Percentiles rank a stretch among this genome's conserved stretches.
Conservation (phyloP, 1,140 invertebrate genomes). For the Sitophilus oryzae region DNA sequence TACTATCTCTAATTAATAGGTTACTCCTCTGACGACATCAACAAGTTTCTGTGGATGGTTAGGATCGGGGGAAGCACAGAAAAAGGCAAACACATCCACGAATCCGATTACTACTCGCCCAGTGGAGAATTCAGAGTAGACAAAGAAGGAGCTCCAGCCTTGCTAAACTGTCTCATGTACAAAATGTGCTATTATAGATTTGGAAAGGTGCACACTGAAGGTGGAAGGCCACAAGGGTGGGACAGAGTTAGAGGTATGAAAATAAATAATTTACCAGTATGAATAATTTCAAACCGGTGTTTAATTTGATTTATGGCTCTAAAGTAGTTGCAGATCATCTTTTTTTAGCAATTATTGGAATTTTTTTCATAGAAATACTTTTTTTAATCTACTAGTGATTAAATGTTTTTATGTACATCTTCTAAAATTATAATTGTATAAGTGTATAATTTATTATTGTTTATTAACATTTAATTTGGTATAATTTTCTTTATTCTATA, state of each 20-base stretch:
- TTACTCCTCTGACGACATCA: slow-evolving; percentile 98
- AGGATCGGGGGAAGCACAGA: slow-evolving; percentile 96
- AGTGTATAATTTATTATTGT: too few species aligned
- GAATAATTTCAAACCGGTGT: too few species aligned
- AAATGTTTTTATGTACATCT: too few species aligned
- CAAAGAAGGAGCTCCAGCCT: slow-evolving; percentile 75
- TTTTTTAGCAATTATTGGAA: too few species aligned
- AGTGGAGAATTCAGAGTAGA: slow-evolving; percentile 93
- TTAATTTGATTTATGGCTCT: too few species aligned
- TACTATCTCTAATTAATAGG: too few species aligned
- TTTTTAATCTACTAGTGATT: too few species aligned
- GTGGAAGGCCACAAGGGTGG: slow-evolving; percentile 80
- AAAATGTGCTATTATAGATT: slow-evolving; percentile 96
- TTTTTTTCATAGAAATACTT: too few species aligned
- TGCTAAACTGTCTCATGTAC: slow-evolving; percentile 93
- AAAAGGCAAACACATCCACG: slow-evolving; percentile 88
- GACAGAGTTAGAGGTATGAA: slow-evolving; percentile 76
- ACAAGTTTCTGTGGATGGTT: slow-evolving; percentile 99
- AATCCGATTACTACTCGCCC: slow-evolving; percentile 92
- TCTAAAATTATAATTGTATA: too few species aligned
- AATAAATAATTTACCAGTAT: too few species aligned
- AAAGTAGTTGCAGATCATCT: too few species aligned
- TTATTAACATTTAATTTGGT: neutral
- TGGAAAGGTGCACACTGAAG: slow-evolving; percentile 91
- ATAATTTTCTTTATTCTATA: neutral